Evolutionary conservation across 2,888 invertebrate species (phyloP), one percentile per base, ranked within the genome.

Genomic region (Xanthostigma xanthostigma): DNA sequence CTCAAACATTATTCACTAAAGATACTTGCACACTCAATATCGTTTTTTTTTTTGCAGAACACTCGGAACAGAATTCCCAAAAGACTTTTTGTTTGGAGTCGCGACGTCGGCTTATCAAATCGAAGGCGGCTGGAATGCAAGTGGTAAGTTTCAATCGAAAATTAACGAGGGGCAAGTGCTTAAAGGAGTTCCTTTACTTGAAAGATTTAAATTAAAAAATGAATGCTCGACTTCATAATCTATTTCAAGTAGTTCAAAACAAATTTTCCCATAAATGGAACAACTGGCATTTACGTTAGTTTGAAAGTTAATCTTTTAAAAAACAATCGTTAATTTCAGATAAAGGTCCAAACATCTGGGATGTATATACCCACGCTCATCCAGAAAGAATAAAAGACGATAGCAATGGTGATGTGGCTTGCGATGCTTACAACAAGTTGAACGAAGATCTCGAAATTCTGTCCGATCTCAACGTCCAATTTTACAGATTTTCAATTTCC

Each of bases 31-130:
- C 27, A 27, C 27, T 27, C 6, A 27, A 27, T 27, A 27, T 5
- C 27, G 6, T 44, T 34, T 44, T 44, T 44, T 44, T 44, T n/a
- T 11, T 34, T 35, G 2, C 34, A 33, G 14, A 14, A 12, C 12
- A 35, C n/a, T 14, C 35, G 10, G 13, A 14, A n/a, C 37, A 10
- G 65, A 66, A 49, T 78, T 78, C 59, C 75, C 78, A 12, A 61
- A 70, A 51, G 69, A 69, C 44, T 79, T 81, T 59, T 54, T 74
- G 33, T 77, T 79, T 58, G 79, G 79, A 13, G 72, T 74, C 4
- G 74, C 77, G 0, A 75, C 78, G 9, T 75, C 79, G 38, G 73
- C 78, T 43, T 70, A 69, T 55, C 78, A 78, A 68, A 72, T 76
- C 39, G 78, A 79, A 66, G 78, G 78, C 49, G 77, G 70, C 8